Evolutionary conservation across 2,113 vertebrate species (phyloP).

Genomic region (Laticauda colubrina): DNA sequence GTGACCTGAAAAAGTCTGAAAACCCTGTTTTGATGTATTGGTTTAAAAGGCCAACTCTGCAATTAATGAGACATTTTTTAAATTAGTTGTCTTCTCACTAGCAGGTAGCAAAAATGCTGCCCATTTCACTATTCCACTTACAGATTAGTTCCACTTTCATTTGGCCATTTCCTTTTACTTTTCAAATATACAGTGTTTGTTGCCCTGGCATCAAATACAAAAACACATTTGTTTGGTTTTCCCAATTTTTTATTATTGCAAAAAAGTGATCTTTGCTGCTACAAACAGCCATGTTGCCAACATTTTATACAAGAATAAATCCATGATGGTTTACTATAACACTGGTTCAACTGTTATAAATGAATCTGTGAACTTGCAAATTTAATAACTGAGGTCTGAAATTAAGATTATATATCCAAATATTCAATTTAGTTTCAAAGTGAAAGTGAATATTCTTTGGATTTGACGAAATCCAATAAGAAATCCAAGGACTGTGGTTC

Average conservation of each 20-base stretch:
- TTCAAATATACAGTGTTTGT: neutral
- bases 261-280: neutral
- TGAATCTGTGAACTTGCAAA: neutral
- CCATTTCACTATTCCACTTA: neutral
- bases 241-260: constrained; percentile 7
- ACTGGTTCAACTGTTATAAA: neutral
- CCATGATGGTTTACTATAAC: neutral
- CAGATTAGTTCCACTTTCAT: neutral
- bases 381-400: neutral
- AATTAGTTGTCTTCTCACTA: neutral
- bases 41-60: neutral
- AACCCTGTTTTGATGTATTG: neutral
- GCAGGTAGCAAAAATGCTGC: neutral
- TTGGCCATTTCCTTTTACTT: neutral
- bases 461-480: neutral
- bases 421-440: neutral
- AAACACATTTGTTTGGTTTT: neutral
- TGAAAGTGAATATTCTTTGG: neutral
- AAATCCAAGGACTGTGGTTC: neutral
- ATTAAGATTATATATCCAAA: neutral
- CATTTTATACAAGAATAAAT: constrained; percentile 12
- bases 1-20: neutral
- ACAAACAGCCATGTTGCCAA: neutral
- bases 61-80: neutral
- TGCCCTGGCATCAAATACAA: neutral